Conservation (phyloP, 2,888 invertebrate genomes). For the Charanyca ferruginea region DNA sequence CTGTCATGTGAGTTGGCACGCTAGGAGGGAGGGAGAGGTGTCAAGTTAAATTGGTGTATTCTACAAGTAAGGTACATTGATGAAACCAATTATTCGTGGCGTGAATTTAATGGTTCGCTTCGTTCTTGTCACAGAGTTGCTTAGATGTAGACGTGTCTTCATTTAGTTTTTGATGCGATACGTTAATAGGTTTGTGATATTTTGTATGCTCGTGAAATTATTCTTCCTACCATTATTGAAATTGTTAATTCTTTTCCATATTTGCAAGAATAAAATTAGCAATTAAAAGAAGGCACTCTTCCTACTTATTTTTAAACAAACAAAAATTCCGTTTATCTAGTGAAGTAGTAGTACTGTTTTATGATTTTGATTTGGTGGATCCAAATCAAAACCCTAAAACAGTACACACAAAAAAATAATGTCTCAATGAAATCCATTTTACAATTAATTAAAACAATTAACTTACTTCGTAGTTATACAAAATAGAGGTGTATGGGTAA, state of each 20-base stretch:
- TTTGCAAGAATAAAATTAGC: background rate
- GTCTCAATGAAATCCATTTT: slow-evolving; percentile 37
- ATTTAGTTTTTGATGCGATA: slow-evolving; percentile 28
- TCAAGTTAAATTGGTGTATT: slow-evolving; percentile 64
- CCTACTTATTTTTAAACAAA: background rate
- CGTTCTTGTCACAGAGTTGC: slow-evolving; percentile 64
- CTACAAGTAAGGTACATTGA: slow-evolving; percentile 73
- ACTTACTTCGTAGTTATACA: slow-evolving; percentile 55
- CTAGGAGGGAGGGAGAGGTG: slow-evolving; percentile 49
- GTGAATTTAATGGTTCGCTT: slow-evolving; percentile 80
- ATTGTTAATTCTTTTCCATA: background rate
- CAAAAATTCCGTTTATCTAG: background rate
- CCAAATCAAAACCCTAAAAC: slow-evolving; percentile 11
- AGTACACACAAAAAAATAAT: slow-evolving; percentile 23
- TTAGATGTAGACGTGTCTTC: slow-evolving; percentile 52
- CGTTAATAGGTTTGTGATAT: background rate
- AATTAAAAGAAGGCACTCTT: background rate
- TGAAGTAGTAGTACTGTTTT: background rate
- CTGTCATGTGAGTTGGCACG: slow-evolving; percentile 38
- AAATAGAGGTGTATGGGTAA: slow-evolving; percentile 48
- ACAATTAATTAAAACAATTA: slow-evolving; percentile 55
- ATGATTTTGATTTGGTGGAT: no score
- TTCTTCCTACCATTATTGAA: background rate
- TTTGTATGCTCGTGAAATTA: background rate
- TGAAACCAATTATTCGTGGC: slow-evolving; percentile 85